Evolutionary conservation across 1,140 invertebrate species (phyloP).

Genomic region (Zaprionus camerounensis): DNA sequence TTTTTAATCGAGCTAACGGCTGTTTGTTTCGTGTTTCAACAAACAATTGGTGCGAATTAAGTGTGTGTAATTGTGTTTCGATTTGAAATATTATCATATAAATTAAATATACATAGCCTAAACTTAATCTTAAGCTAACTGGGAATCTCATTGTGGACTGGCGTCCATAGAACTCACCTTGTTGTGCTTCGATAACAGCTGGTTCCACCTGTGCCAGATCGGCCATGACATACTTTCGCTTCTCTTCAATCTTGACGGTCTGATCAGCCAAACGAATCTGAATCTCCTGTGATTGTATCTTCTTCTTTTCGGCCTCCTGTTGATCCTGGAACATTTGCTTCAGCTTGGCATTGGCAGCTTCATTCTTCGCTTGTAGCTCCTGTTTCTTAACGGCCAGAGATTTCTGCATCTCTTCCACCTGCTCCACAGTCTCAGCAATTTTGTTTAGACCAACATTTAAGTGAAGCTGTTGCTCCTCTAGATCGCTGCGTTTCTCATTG

Average conservation of each 20-base stretch:
- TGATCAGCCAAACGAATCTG: constrained; percentile 95
- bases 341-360: constrained; percentile 98
- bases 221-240: constrained; percentile 96
- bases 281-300: constrained; percentile 98
- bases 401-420: constrained; percentile 99
- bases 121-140: constrained; percentile 21
- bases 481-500: constrained; percentile 98
- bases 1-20: constrained; percentile 99
- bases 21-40: constrained; percentile 71
- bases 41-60: constrained; percentile 35
- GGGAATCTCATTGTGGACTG: constrained; percentile 1
- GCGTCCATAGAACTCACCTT: constrained; percentile 88
- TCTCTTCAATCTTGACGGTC: constrained; percentile 96
- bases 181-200: constrained; percentile 98
- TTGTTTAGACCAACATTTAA: constrained; percentile 99
- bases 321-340: constrained; percentile 99
- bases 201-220: constrained; percentile 98
- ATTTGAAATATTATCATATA: constrained; percentile 49
- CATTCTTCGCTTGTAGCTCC: constrained; percentile 99
- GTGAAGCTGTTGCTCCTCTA: constrained; percentile 99
- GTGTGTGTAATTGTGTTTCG: constrained; percentile 41
- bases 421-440: constrained; percentile 99
- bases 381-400: constrained; percentile 98
- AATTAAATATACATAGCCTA: constrained; percentile 31
- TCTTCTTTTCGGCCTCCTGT: constrained; percentile 99